Evolutionary conservation across 1,140 invertebrate species (phyloP).

Genomic region (Teleopsis dalmanni): DNA sequence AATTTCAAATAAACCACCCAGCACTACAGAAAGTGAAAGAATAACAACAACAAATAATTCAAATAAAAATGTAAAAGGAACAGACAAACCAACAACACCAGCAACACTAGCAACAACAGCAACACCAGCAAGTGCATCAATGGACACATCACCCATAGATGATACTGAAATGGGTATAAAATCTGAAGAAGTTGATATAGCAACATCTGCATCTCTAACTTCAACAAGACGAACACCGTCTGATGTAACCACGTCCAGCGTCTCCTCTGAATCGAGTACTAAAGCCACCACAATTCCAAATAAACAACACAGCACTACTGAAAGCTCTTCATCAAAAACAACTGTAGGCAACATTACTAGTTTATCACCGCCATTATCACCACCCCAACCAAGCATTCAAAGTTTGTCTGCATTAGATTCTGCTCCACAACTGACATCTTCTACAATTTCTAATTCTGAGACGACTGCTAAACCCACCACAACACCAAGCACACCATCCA

Average conservation of each 20-base stretch:
- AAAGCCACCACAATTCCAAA: too few relatives aligned
- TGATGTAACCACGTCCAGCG: too few relatives aligned
- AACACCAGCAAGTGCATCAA: background rate
- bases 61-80: background rate
- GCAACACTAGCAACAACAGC: background rate
- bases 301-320: too few relatives aligned
- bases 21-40: background rate
- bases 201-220: too few relatives aligned
- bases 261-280: too few relatives aligned
- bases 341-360: too few relatives aligned
- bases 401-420: background rate
- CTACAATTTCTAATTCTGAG: background rate
- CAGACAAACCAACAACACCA: background rate
- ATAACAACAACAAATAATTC: background rate
- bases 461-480: conserved; percentile 2
- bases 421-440: background rate
- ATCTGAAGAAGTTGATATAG: background rate
- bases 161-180: background rate
- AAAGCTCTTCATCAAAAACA: too few relatives aligned
- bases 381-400: background rate
- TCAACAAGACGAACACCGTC: too few relatives aligned
- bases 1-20: background rate
- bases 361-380: background rate
- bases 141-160: background rate
- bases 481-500: background rate